These are phyloP conservation scores for Eristalis intricaria DNA, from an alignment of 2,888 invertebrate species.

Conservation along the genomic window DNA sequence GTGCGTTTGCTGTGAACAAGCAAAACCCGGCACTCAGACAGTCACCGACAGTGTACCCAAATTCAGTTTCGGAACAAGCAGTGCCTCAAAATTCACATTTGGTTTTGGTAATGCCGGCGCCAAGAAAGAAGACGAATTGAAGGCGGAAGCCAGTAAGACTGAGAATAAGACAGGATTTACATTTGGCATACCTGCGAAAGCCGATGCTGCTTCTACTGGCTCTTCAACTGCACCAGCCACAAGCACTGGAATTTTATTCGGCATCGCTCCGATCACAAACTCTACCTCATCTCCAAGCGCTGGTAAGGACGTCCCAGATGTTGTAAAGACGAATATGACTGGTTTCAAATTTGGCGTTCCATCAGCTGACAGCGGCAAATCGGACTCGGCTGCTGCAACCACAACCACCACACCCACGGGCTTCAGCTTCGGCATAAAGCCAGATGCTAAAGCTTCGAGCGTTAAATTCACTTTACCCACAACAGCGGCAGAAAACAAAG, in stretches of 20 bases:
- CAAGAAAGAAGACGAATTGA: slow-evolving; percentile 74
- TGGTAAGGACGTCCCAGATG: slow-evolving; percentile 70
- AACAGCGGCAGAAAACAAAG: slow-evolving; percentile 32
- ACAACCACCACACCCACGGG: slow-evolving; percentile 25
- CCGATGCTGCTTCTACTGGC: background rate
- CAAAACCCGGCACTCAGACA: slow-evolving; percentile 81
- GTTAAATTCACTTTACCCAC: slow-evolving; percentile 73
- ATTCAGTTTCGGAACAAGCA: slow-evolving; percentile 77
- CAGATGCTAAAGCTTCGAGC: slow-evolving; percentile 56
- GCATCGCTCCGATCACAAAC: slow-evolving; percentile 59
- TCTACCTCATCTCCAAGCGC: slow-evolving; percentile 37
- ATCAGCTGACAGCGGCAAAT: slow-evolving; percentile 45
- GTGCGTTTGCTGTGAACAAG: slow-evolving; percentile 84
- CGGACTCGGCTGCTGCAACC: slow-evolving; percentile 32
- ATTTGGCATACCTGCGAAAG: slow-evolving; percentile 39
- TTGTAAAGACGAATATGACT: slow-evolving; percentile 33
- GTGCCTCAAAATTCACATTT: slow-evolving; percentile 77
- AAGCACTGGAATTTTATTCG: slow-evolving; percentile 63
- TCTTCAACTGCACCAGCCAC: slow-evolving; percentile 10
- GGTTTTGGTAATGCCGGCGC: slow-evolving; percentile 75
- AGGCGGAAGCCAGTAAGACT: slow-evolving; percentile 52
- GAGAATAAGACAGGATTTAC: slow-evolving; percentile 39
- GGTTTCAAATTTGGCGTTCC: slow-evolving; percentile 73
- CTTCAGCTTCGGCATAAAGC: slow-evolving; percentile 66
- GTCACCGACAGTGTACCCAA: slow-evolving; percentile 73